These are phyloP conservation scores for Lutraria lutraria DNA, from an alignment of 2,888 invertebrate genomes.

Conservation along the genomic window DNA sequence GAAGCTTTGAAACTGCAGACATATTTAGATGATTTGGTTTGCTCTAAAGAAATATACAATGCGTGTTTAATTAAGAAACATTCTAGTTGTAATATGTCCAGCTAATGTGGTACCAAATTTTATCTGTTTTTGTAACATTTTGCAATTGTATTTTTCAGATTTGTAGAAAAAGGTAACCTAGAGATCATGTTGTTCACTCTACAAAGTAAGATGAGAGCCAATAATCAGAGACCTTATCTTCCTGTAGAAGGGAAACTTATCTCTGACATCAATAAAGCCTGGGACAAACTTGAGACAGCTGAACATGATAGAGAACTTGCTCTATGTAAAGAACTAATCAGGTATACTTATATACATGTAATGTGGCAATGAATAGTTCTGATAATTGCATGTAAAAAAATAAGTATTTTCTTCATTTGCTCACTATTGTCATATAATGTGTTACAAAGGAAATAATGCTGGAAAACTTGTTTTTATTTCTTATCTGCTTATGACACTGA, in stretches of 20 bases:
- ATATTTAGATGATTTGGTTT: no score
- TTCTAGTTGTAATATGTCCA: no score
- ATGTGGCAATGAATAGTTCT: no score
- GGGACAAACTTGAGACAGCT: constrained; percentile 98
- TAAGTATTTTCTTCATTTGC: no score
- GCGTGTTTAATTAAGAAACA: no score
- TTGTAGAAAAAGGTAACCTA: constrained; percentile 99
- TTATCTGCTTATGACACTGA: no score
- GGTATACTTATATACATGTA: constrained; percentile 81
- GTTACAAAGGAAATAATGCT: not conserved
- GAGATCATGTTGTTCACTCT: constrained; percentile 98
- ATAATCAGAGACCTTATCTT: constrained; percentile 98
- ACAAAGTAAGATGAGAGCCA: constrained; percentile 99
- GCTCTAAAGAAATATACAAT: no score
- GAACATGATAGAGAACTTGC: constrained; percentile 99
- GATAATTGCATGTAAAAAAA: no score
- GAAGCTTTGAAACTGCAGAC: no score
- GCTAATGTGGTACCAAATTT: no score
- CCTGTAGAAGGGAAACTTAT: constrained; percentile 99
- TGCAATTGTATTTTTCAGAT: constrained; percentile 88
- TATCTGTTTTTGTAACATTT: not conserved
- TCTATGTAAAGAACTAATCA: constrained; percentile 97
- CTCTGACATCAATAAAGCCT: constrained; percentile 99
- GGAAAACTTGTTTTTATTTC: no score
- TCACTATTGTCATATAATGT: not conserved